A percentile compares a stretch with the other conserved stretches of the same genome.
phyloP scores from a whole-genome alignment of 2,888 invertebrate species.

The Aphidius colemani region DNA sequence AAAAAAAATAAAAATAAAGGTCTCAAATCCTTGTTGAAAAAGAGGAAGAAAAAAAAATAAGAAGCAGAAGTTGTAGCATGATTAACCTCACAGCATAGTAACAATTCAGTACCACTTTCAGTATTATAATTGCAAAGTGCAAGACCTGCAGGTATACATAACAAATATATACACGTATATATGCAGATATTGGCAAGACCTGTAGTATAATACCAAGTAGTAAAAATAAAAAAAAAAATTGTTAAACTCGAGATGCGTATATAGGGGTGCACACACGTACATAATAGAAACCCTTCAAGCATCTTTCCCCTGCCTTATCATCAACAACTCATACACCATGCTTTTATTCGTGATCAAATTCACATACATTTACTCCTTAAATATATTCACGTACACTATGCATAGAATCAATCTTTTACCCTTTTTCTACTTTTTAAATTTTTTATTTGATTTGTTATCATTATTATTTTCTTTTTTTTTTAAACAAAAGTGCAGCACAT shows the following conservation, averaged over 20 bases:
- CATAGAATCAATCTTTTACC: too few relatives aligned
- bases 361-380: slow-evolving; percentile 16
- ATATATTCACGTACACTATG: slow-evolving; percentile 16
- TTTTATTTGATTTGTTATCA: not conserved
- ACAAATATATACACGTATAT: slow-evolving; percentile 30
- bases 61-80: not conserved
- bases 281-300: slow-evolving; percentile 59
- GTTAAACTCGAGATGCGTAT: slow-evolving; percentile 38
- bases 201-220: slow-evolving; percentile 24
- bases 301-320: slow-evolving; percentile 31
- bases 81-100: slow-evolving; percentile 9
- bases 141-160: slow-evolving; percentile 21
- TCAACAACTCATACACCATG: slow-evolving; percentile 28
- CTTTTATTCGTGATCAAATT: slow-evolving; percentile 34
- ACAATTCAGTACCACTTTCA: slow-evolving; percentile 41
- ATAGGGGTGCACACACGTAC: slow-evolving; percentile 51
- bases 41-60: not conserved
- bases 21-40: not conserved
- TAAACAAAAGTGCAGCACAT: slow-evolving; percentile 30
- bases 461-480: slow-evolving; percentile 25
- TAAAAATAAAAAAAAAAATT: slow-evolving; percentile 31
- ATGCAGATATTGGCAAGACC: slow-evolving; percentile 7
- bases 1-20: slow-evolving; percentile 1
- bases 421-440: too few relatives aligned
- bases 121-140: slow-evolving; percentile 45